Evolutionary conservation across 2,888 invertebrate species (phyloP), one percentile per base, ranked within the genome.

Genomic region (Lasius fuliginosus): DNA sequence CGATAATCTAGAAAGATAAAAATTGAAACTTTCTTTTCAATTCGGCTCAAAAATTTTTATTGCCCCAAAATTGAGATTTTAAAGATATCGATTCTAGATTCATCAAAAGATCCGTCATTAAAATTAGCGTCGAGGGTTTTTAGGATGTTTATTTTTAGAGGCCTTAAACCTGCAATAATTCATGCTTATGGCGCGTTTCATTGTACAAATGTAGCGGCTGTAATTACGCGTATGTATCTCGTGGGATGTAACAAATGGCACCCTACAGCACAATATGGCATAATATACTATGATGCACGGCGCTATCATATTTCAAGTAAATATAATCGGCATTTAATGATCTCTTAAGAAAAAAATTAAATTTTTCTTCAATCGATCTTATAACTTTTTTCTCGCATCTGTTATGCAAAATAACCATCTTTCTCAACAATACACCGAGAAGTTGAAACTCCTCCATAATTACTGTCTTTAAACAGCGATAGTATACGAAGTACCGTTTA

Each of bases 191-290:
- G 18, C 23, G 27, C 11, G 53, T 56, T 18, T 27, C 53, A 27
- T 67, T 67, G 36, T 65, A 36, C 36, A 23, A 18, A 27, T 40
- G 36, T 65, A 23, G 6, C 36, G 8, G 23, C 27, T 40, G 23
- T 53, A 76, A 76, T 76, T 67, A 76, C 36, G 36, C 27, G 27
- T 33, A 53, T n/a, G 49, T 53, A 30, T 46, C 64, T 27, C 36
- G 40, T 27, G 76, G 53, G 49, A 65, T 27, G 36, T 12, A 65
- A 9, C 23, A 15, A 42, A 40, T 15, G 33, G n/a, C 64, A 33
- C 36, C 18, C 49, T 53, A 46, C 65, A 23, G 46, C 33, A 36
- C 33, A 49, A 75, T 49, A 49, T 27, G 27, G 18, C 6, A 64
- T 75, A 75, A 75, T 75, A 36, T 23, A 46, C 18, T 64, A 49